Percentiles rank a stretch among this genome's conserved stretches.
Evolutionary conservation across 2,113 vertebrate species (phyloP).

Genomic region (Polyodon spathula): DNA sequence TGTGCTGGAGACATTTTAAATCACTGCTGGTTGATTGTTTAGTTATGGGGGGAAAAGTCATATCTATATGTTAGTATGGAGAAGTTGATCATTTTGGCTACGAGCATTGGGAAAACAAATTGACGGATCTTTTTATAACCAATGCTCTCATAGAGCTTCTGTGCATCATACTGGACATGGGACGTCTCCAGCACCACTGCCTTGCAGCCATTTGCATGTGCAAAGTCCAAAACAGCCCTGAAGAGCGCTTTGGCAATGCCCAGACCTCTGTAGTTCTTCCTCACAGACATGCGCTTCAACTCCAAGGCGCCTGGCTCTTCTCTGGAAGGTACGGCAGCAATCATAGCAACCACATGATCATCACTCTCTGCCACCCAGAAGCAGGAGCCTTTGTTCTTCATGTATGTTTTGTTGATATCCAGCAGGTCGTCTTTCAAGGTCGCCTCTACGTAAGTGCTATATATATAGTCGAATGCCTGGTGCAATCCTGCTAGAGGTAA

Average conservation of each 20-base stretch:
- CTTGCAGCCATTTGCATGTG: constrained; percentile 36
- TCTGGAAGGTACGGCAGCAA: constrained; percentile 40
- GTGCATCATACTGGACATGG: constrained; percentile 55
- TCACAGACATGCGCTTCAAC: constrained; percentile 54
- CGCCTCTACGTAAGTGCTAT: constrained; percentile 44
- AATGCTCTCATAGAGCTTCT: constrained; percentile 52
- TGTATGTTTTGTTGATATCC: constrained; percentile 37
- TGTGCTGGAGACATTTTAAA: too few relatives aligned
- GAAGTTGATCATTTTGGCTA: constrained; percentile 48
- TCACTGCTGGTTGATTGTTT: neutral
- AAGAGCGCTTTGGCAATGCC: constrained; percentile 59
- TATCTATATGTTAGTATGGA: constrained; percentile 50
- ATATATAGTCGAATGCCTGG: constrained; percentile 36
- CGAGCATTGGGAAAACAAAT: constrained; percentile 21
- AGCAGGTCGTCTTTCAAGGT: constrained; percentile 41
- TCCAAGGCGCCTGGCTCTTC: constrained; percentile 26
- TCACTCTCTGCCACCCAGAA: constrained; percentile 64
- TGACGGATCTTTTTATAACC: constrained; percentile 45
- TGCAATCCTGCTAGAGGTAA: constrained; percentile 48
- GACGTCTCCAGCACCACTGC: constrained; percentile 51
- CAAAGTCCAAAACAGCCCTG: constrained; percentile 42
- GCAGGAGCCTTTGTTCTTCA: constrained; percentile 38
- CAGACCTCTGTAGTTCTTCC: constrained; percentile 40
- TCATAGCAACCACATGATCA: constrained; percentile 46
- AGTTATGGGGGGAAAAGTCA: constrained; percentile 29